phyloP scores from a whole-genome alignment of 2,113 vertebrate species.

The Corythaixoides concolor region DNA sequence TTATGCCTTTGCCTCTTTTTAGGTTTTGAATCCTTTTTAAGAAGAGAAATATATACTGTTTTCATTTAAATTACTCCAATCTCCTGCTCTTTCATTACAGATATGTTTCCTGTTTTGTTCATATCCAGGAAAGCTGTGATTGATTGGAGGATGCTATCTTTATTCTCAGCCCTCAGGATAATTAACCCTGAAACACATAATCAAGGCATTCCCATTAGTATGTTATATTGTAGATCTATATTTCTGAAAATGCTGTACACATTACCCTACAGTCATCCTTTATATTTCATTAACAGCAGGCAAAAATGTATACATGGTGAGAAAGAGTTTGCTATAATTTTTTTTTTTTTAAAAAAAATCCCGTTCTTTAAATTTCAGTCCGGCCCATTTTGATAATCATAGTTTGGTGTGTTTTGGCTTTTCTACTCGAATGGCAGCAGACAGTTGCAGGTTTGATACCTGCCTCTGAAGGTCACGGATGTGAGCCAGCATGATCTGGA shows the following conservation, averaged over 20 bases:
- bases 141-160: conserved; percentile 32
- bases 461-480: neutral
- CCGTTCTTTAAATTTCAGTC: neutral
- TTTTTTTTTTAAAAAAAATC: neutral
- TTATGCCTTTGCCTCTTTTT: neutral
- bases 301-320: neutral
- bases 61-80: neutral
- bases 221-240: neutral
- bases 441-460: neutral
- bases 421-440: neutral
- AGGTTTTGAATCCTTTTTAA: neutral
- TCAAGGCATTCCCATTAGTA: neutral
- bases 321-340: neutral
- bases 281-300: neutral
- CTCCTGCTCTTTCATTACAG: neutral
- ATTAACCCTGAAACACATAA: conserved; percentile 26
- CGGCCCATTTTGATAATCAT: neutral
- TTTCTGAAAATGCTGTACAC: conserved; percentile 16
- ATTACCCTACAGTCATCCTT: neutral
- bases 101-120: neutral
- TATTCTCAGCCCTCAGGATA: neutral
- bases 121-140: neutral
- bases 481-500: neutral
- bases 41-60: neutral
- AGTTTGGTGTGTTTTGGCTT: neutral